Conservation (phyloP, 2,888 invertebrate genomes). For the Tetropium fuscum region DNA sequence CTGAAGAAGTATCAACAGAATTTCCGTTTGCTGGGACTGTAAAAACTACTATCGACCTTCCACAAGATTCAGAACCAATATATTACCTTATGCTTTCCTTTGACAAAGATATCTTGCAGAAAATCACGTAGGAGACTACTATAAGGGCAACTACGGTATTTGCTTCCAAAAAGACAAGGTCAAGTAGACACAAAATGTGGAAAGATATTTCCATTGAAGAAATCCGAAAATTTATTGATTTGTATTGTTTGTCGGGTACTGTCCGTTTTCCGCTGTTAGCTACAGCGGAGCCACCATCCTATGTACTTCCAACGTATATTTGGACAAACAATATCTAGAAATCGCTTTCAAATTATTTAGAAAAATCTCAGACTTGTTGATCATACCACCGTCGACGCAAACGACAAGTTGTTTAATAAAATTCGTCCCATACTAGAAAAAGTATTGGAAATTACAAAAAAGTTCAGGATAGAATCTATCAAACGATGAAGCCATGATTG, state of each 20-base stretch:
- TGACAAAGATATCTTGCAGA: slow-evolving; percentile 8
- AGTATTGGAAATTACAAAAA: not conserved
- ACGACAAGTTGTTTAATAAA: not conserved
- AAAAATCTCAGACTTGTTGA: slow-evolving; percentile 1
- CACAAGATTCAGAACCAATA: not conserved
- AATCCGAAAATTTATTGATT: not conserved
- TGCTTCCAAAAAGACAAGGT: not conserved
- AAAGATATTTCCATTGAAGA: not conserved
- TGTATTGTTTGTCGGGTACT: not conserved
- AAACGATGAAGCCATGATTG: not conserved
- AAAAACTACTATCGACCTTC: not conserved
- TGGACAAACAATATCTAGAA: not conserved
- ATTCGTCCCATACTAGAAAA: not conserved
- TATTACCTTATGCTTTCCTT: not conserved
- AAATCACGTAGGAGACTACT: not conserved
- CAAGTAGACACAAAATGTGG: slow-evolving; percentile 1
- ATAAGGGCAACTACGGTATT: not conserved
- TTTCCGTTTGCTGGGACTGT: not conserved
- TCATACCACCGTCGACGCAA: not conserved
- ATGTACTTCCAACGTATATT: not conserved
- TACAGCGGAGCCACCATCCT: not conserved
- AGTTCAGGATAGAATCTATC: not conserved
- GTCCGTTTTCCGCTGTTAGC: not conserved
- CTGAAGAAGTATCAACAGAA: not conserved
- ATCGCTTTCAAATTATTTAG: not conserved